These are phyloP conservation scores for Anaspis maculata DNA, from an alignment of 2,888 invertebrate species.

Conservation along the genomic window DNA sequence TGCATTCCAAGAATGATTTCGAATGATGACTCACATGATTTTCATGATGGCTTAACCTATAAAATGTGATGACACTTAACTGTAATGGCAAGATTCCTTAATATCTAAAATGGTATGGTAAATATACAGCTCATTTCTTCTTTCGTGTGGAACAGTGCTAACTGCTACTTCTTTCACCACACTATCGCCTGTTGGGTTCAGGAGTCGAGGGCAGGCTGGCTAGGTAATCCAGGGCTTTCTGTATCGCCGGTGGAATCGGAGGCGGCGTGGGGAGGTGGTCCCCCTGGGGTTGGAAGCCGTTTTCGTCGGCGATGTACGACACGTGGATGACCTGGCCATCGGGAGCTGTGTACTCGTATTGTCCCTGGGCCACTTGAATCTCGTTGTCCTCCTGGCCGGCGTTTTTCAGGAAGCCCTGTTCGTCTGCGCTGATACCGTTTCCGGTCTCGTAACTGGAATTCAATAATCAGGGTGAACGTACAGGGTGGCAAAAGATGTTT, in stretches of 20 bases:
- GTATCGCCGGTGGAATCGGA: slow-evolving; percentile 60
- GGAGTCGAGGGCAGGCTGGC: slow-evolving; percentile 51
- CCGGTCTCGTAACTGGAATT: slow-evolving; percentile 49
- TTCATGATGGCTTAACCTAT: no score
- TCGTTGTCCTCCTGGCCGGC: slow-evolving; percentile 47
- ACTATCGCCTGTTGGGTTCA: slow-evolving; percentile 10
- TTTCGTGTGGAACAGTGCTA: no score
- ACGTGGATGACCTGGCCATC: slow-evolving; percentile 46
- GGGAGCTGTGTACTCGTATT: slow-evolving; percentile 52
- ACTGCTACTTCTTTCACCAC: no score
- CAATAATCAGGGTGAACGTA: no score
- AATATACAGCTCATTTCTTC: no score
- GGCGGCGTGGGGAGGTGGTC: slow-evolving; percentile 55
- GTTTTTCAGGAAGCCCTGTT: slow-evolving; percentile 51
- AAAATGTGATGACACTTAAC: no score
- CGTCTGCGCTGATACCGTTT: slow-evolving; percentile 51
- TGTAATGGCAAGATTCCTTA: no score
- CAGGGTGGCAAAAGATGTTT: no score
- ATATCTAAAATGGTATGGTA: no score
- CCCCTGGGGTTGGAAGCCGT: slow-evolving; percentile 59
- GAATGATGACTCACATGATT: no score
- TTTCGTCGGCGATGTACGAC: slow-evolving; percentile 60
- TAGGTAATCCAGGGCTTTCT: slow-evolving; percentile 54
- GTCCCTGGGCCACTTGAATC: slow-evolving; percentile 48
- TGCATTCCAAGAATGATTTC: no score